Percentiles rank a stretch among this genome's conserved stretches.
phyloP scores from a whole-genome alignment of 2,888 invertebrate genomes.

The Junonia oenone region DNA sequence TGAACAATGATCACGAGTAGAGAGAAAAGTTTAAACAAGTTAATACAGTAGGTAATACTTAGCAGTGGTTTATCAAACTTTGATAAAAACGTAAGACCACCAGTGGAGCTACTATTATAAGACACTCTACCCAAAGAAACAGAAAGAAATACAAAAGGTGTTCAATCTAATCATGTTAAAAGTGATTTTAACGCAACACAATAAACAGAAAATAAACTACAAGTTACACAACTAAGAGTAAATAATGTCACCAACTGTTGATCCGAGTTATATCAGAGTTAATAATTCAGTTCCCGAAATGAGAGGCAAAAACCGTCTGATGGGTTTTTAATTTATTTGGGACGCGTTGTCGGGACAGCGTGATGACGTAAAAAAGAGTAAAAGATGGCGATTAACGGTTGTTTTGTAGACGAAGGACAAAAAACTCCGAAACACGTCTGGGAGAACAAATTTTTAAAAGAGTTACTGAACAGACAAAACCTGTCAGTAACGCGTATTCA shows the following conservation, averaged over 20 bases:
- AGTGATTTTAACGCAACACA: neutral
- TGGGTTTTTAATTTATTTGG: slow-evolving; percentile 67
- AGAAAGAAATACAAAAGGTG: neutral
- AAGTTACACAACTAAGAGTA: slow-evolving; percentile 10
- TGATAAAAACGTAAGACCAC: neutral
- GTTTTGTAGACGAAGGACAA: slow-evolving; percentile 13
- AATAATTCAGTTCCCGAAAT: slow-evolving; percentile 32
- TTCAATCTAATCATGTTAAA: neutral
- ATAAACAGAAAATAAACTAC: neutral
- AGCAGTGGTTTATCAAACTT: neutral
- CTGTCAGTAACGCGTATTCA: too few relatives aligned
- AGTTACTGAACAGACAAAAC: slow-evolving; percentile 3
- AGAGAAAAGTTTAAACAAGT: neutral
- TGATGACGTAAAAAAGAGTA: slow-evolving; percentile 43
- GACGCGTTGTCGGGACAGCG: slow-evolving; percentile 40
- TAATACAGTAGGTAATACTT: neutral
- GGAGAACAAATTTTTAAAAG: slow-evolving; percentile 11
- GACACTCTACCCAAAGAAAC: neutral
- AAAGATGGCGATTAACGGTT: slow-evolving; percentile 46
- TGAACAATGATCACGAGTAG: neutral
- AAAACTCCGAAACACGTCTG: slow-evolving; percentile 11
- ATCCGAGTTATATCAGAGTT: slow-evolving; percentile 33
- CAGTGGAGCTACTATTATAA: neutral
- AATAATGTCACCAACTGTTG: slow-evolving; percentile 33
- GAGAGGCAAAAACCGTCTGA: slow-evolving; percentile 44